Conservation (phyloP, 1,140 invertebrate genomes). For the Apolygus lucorum region DNA sequence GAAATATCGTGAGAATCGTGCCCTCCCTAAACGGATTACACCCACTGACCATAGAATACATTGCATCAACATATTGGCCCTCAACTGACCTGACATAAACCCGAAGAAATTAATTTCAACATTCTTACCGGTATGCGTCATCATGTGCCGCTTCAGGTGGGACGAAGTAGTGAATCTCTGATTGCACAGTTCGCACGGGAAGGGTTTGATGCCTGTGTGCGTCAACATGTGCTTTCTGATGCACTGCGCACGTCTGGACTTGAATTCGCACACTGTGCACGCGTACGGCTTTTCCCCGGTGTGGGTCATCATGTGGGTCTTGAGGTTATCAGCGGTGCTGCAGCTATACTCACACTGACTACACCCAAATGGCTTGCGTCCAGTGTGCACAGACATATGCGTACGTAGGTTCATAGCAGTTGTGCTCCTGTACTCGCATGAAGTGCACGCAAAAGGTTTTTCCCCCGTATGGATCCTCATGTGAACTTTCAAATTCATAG, state of each 20-base stretch:
- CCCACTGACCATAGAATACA: no score
- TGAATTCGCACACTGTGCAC: conserved; percentile 41
- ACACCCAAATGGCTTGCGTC: conserved; percentile 25
- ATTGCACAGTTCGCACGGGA: conserved; percentile 47
- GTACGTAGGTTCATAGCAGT: conserved; percentile 39
- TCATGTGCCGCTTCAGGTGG: conserved; percentile 40
- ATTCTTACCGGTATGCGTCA: conserved; percentile 36
- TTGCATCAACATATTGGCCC: neutral
- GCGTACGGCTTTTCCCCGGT: conserved; percentile 45
- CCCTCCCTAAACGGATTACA: no score
- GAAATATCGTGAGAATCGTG: no score
- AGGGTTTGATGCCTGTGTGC: conserved; percentile 51
- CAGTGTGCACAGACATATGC: conserved; percentile 38
- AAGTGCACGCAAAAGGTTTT: conserved; percentile 33
- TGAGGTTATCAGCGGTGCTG: conserved; percentile 49
- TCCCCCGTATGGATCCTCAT: conserved; percentile 8
- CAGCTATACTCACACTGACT: conserved; percentile 18
- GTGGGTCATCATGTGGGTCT: conserved; percentile 68
- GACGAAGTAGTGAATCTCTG: conserved; percentile 36
- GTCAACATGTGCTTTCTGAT: conserved; percentile 44
- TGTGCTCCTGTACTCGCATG: conserved; percentile 38
- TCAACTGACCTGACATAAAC: neutral
- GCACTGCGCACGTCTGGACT: neutral
- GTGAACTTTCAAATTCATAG: conserved; percentile 5
- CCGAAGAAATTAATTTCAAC: neutral